Conservation (phyloP, 2,888 invertebrate species). For the Punctoribates punctum region DNA sequence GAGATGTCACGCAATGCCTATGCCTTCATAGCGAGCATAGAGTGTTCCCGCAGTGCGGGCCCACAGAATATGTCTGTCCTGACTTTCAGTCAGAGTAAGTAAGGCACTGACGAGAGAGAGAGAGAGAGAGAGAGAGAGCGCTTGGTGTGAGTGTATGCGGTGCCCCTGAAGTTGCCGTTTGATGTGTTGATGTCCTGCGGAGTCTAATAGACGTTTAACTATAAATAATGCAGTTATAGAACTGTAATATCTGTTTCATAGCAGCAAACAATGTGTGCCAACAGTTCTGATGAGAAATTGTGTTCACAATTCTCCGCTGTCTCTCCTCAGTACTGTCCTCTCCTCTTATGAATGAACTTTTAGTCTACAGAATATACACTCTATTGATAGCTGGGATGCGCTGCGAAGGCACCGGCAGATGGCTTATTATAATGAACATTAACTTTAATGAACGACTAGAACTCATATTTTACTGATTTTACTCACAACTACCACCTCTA, state of each 20-base stretch:
- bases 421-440: slow-evolving; percentile 34
- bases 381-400: background rate
- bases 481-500: background rate
- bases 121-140: background rate
- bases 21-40: background rate
- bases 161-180: background rate
- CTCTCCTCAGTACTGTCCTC: background rate
- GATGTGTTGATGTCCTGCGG: slow-evolving; percentile 35
- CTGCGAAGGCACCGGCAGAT: slow-evolving; percentile 11
- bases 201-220: slow-evolving; percentile 38
- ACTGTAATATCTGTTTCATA: slow-evolving; percentile 36
- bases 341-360: background rate
- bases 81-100: no score
- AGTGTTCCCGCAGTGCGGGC: slow-evolving; percentile 25
- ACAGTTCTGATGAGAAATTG: slow-evolving; percentile 32
- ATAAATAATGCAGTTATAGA: slow-evolving; percentile 37
- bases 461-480: slow-evolving; percentile 12
- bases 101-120: no score
- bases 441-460: slow-evolving; percentile 30
- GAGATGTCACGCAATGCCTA: slow-evolving; percentile 36
- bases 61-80: slow-evolving; percentile 17
- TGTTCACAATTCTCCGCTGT: background rate
- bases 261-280: slow-evolving; percentile 18
- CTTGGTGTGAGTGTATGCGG: background rate
- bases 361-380: no score